Percentiles rank a stretch among this genome's conserved stretches.
These are phyloP conservation scores for Callinectes sapidus DNA, from an alignment of 2,888 invertebrate genomes.

Conservation along the genomic window DNA sequence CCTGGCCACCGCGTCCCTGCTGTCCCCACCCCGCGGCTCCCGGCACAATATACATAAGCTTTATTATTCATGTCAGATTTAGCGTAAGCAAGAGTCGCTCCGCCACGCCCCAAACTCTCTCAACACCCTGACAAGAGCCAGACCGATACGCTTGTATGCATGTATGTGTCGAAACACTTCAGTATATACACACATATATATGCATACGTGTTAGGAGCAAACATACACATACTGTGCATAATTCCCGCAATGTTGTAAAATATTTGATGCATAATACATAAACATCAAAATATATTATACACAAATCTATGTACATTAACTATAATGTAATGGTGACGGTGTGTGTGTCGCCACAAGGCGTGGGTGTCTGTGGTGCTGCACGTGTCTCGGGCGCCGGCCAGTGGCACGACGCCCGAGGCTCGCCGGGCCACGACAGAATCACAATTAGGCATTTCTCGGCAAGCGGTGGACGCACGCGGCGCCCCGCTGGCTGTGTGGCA, in stretches of 20 bases:
- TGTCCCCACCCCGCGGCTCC: neutral
- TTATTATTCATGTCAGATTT: slow-evolving; percentile 30
- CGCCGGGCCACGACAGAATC: slow-evolving; percentile 3
- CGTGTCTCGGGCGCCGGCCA: slow-evolving; percentile 5
- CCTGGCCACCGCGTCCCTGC: neutral
- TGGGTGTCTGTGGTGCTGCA: neutral
- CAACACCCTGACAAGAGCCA: neutral
- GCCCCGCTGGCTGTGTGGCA: neutral
- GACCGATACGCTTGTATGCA: slow-evolving; percentile 28
- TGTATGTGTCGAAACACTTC: slow-evolving; percentile 20
- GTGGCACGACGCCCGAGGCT: neutral
- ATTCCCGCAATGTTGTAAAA: slow-evolving; percentile 23
- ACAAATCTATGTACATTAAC: neutral
- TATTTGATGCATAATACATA: slow-evolving; percentile 34
- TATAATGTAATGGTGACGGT: neutral
- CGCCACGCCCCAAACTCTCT: neutral
- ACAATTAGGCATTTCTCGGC: neutral
- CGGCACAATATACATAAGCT: neutral
- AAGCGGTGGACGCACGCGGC: neutral
- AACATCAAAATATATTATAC: slow-evolving; percentile 36
- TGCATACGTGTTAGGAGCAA: slow-evolving; percentile 21
- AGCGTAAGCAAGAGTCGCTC: neutral
- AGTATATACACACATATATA: neutral
- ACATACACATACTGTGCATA: slow-evolving; percentile 23
- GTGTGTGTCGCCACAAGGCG: slow-evolving; percentile 4